Evolutionary conservation across 1,140 invertebrate genomes (phyloP).

Genomic region (Aphelinus certus): DNA sequence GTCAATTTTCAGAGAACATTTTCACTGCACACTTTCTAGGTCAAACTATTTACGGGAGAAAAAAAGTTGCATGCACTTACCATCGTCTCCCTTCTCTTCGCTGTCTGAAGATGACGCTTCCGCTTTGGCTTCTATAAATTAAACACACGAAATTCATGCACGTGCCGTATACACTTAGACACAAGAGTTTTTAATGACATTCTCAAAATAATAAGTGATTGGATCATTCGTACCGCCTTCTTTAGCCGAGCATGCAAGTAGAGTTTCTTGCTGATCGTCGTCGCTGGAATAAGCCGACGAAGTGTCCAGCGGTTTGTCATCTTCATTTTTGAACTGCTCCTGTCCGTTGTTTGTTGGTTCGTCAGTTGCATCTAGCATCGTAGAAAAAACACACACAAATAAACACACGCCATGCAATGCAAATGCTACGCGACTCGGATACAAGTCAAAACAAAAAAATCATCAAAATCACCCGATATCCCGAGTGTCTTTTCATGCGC

Average conservation of each 20-base stretch:
- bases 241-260: constrained; percentile 57
- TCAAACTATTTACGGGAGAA: neutral
- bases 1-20: neutral
- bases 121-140: constrained; percentile 62
- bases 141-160: constrained; percentile 52
- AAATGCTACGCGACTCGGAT: constrained; percentile 12
- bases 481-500: too few relatives aligned
- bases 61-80: constrained; percentile 43
- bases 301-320: constrained; percentile 48
- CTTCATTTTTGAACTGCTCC: constrained; percentile 48
- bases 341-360: constrained; percentile 49
- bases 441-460: constrained; percentile 48
- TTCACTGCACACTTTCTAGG: neutral
- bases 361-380: constrained; percentile 51
- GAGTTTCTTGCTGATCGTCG: constrained; percentile 61
- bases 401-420: constrained; percentile 20
- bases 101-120: constrained; percentile 61
- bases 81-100: constrained; percentile 58
- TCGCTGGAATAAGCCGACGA: constrained; percentile 53
- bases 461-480: neutral
- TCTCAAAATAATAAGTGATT: constrained; percentile 26
- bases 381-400: neutral
- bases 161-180: constrained; percentile 46
- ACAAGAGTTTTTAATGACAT: too few relatives aligned
- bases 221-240: constrained; percentile 52